phyloP scores from a whole-genome alignment of 2,113 vertebrate genomes.

The Hippoglossus stenolepis region DNA sequence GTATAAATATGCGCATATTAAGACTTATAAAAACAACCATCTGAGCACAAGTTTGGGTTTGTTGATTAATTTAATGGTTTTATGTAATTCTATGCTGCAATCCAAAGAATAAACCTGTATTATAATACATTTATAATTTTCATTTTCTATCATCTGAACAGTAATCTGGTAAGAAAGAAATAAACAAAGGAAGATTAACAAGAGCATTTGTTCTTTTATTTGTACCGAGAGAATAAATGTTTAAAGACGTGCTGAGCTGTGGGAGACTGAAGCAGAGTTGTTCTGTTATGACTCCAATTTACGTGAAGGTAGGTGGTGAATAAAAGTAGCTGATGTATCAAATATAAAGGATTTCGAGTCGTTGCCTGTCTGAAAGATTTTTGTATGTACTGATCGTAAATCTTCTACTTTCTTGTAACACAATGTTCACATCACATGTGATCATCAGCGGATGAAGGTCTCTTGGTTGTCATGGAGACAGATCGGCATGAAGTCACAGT shows the following conservation, averaged over 20 bases:
- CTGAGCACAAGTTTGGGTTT: constrained; percentile 82
- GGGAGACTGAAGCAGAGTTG: too few relatives aligned
- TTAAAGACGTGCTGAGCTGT: neutral
- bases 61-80: constrained; percentile 80
- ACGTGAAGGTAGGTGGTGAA: too few relatives aligned
- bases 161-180: constrained; percentile 73
- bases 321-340: too few relatives aligned
- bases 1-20: constrained; percentile 60
- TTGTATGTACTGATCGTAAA: too few relatives aligned
- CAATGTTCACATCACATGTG: too few relatives aligned
- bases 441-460: neutral
- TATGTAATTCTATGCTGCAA: constrained; percentile 84
- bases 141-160: constrained; percentile 77
- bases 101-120: constrained; percentile 87
- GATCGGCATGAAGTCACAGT: neutral
- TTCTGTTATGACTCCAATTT: too few relatives aligned
- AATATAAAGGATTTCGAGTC: neutral
- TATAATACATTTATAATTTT: constrained; percentile 79
- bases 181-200: constrained; percentile 48
- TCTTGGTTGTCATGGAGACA: neutral
- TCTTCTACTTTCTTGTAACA: too few relatives aligned
- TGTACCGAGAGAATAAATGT: neutral
- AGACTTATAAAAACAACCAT: constrained; percentile 59
- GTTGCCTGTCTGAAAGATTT: neutral
- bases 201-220: constrained; percentile 35